Conservation (phyloP, 2,888 invertebrate genomes). For the Drosophila paucipuncta region DNA sequence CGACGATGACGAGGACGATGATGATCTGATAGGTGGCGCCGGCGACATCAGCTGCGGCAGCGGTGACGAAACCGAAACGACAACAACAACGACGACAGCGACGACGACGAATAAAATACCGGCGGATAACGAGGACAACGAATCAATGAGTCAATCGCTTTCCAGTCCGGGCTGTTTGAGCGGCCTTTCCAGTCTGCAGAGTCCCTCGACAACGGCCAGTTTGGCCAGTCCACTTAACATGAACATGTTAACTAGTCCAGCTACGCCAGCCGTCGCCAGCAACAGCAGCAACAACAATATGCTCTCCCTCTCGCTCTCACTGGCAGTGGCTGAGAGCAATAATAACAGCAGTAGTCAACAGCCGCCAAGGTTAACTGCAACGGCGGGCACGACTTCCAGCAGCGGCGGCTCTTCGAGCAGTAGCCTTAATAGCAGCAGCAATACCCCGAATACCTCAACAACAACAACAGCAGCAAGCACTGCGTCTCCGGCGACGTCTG, state of each 20-base stretch:
- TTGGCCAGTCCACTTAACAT: slow-evolving; percentile 93
- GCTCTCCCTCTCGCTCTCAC: slow-evolving; percentile 19
- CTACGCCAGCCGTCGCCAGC: slow-evolving; percentile 78
- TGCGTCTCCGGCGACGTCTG: slow-evolving; percentile 69
- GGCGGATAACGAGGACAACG: slow-evolving; percentile 88
- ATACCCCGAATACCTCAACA: slow-evolving; percentile 71
- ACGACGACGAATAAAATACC: slow-evolving; percentile 86
- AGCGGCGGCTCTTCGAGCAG: slow-evolving; percentile 59
- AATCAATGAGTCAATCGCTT: slow-evolving; percentile 88
- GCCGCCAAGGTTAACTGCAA: slow-evolving; percentile 19
- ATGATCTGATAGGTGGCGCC: slow-evolving; percentile 90
- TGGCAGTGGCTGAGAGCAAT: slow-evolving; percentile 11
- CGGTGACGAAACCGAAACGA: slow-evolving; percentile 86
- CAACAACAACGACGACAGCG: not conserved
- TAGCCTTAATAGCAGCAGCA: slow-evolving; percentile 48
- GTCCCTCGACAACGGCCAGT: slow-evolving; percentile 90
- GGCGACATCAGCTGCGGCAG: slow-evolving; percentile 93
- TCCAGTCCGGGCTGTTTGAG: slow-evolving; percentile 88
- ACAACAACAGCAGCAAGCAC: slow-evolving; percentile 57
- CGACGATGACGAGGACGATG: slow-evolving; percentile 81
- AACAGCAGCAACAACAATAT: slow-evolving; percentile 19
- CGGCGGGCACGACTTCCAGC: slow-evolving; percentile 54
- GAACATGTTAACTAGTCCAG: slow-evolving; percentile 89
- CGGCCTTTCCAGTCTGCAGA: slow-evolving; percentile 89
- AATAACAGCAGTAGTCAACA: slow-evolving; percentile 26